Conservation (phyloP, 2,113 vertebrate genomes). For the Amazona vittata region DNA sequence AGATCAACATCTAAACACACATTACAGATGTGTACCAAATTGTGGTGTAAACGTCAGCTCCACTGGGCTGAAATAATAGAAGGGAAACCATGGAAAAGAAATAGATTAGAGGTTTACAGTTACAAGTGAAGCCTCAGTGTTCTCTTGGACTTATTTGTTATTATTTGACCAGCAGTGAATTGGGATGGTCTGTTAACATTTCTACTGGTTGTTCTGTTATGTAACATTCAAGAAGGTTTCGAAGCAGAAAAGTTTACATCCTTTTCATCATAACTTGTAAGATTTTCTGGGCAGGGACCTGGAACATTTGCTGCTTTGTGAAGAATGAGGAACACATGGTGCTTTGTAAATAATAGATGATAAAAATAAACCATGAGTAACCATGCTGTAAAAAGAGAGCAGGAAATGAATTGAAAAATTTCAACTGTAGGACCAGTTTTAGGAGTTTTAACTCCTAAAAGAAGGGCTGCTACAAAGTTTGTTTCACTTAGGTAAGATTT, state of each 20-base stretch:
- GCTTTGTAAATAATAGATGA: slow-evolving; percentile 44
- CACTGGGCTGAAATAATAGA: background rate
- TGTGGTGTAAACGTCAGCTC: background rate
- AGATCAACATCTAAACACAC: background rate
- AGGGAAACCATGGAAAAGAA: background rate
- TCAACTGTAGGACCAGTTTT: background rate
- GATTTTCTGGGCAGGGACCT: background rate
- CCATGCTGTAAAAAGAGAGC: background rate
- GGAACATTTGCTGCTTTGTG: background rate
- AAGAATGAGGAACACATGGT: background rate
- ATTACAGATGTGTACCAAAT: background rate
- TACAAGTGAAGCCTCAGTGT: background rate
- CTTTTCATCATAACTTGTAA: background rate
- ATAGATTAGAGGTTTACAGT: background rate
- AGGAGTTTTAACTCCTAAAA: background rate
- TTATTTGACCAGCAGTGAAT: background rate
- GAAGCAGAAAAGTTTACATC: background rate
- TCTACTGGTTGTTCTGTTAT: background rate
- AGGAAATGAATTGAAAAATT: background rate
- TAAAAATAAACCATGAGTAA: slow-evolving; percentile 45
- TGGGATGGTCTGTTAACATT: background rate
- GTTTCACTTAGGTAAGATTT: background rate
- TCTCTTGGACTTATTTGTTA: background rate
- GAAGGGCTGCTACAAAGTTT: background rate
- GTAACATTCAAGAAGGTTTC: background rate